Base-by-base conservation (phyloP, 2,797 vertebrate species). In the Neostethus bicornis region DNA sequence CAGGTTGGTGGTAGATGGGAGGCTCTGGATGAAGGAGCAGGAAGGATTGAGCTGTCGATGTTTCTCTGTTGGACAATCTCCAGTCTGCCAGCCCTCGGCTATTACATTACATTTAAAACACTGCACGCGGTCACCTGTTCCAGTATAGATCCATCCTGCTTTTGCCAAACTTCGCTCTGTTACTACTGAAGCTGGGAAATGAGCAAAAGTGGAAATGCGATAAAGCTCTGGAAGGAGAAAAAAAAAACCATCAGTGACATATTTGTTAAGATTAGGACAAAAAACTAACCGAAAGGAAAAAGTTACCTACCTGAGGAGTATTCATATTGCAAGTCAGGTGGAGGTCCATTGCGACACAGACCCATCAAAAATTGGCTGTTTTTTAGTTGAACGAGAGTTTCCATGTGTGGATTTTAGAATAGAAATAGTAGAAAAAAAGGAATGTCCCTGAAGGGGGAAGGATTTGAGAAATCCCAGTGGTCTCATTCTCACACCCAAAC, bases 71-170 rank as follows among this genome's bases (percentile, higher is more conserved):
- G 97, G 94, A 64, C 89, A 96, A 85, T 99, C 97, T 12, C 97
- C 95, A 0, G 85, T 83, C 66, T 95, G 96, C 96, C 97, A 99
- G 75, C 92, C 96, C 50, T 98, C 96, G 41, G 94, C 66, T 0
- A 91, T 95, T 64, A 95, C 88, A 5, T 94, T 95, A 76, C 97
- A 98, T 35, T 82, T 90, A 88, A 96, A 99, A 73, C 97, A 99
- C 75, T 94, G 94, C 2, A 98, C 96, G 5, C 93, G 90, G 84
- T 98, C 96, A 0, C 94, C 92, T 21, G 93, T 68, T 1, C 96
- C 96, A 0, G 92, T 98, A 85, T 98, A 99, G 78, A 95, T 98
- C 90, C 97, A 99, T 0, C 96, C 96, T 2, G 96, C 96, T n/a
- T 93, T 92, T 0, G 97, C 96, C 44, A 99, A 91, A 58, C 94